phyloP scores from a whole-genome alignment of 2,797 vertebrate species.

The Loriculus beryllinus region DNA sequence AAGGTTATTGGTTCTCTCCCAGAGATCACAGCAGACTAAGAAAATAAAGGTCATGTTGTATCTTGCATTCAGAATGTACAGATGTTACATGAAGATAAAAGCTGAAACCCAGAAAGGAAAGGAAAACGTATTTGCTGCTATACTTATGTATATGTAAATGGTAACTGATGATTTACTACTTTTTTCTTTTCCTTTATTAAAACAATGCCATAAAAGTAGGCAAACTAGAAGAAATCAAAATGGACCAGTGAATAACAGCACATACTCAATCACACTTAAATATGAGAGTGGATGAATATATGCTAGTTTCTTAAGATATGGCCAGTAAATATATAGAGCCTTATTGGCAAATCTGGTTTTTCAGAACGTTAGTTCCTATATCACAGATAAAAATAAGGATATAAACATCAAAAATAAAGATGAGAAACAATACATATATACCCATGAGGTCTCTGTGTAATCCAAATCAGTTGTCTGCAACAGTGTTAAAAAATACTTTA shows the following conservation, averaged over 20 bases:
- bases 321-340: constrained; percentile 43
- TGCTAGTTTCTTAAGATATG: constrained; percentile 19
- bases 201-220: constrained; percentile 41
- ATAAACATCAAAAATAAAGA: constrained; percentile 50
- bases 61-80: constrained; percentile 19
- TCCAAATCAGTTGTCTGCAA: constrained; percentile 6
- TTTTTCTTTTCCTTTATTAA: neutral
- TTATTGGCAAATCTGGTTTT: constrained; percentile 35
- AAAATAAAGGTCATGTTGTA: constrained; percentile 30
- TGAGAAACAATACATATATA: constrained; percentile 8
- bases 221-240: constrained; percentile 8
- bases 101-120: neutral
- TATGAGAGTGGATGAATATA: constrained; percentile 15
- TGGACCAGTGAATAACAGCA: constrained; percentile 31
- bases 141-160: constrained; percentile 30
- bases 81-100: constrained; percentile 32
- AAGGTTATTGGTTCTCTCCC: neutral
- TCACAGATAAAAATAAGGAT: constrained; percentile 48
- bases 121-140: neutral
- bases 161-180: constrained; percentile 27
- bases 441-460: neutral
- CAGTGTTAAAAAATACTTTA: constrained; percentile 9
- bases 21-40: constrained; percentile 5
- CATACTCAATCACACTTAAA: constrained; percentile 30
- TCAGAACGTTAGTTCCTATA: constrained; percentile 36